Base-by-base conservation (phyloP, 2,797 vertebrate genomes). In the Hemitrygon akajei region DNA sequence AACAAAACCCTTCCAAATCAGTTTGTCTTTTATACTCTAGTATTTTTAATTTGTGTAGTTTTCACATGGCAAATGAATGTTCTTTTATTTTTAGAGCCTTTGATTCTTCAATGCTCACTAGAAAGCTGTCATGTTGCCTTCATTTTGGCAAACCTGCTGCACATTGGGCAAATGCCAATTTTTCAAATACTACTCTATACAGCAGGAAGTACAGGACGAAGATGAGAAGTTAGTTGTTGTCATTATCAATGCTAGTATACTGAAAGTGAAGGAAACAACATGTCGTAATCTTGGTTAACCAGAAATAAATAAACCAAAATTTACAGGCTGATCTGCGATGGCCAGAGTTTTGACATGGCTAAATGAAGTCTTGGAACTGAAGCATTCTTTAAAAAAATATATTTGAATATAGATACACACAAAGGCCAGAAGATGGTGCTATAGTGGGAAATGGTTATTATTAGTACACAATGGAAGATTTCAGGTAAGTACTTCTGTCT, bases 121-220 rank as follows among this genome's bases (percentile, higher is more conserved):
- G 86, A 89, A 34, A 37, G 86, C 86, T 89, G n/a, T 89, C 63
- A 66, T 69, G 60, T 69, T 69, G 86, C 69, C n/a, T 34, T 89
- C 63, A 37, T 66, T 20, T 69, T 69, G 18, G 60, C n/a, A 89
- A 63, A 20, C 66, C 63, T 89, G 63, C n/a, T 89, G 63, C 63
- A 34, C 34, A 2, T 89, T 89, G 86, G 60, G n/a, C 60, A 66
- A 37, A 69, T 22, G 63, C 86, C 63, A 89, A n/a, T 69, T 1
- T n/a, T 66, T 66, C 63, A 89, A 69, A 66, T 37, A 7, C n/a
- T 86, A 27, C 25, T 86, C n/a, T 27, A 20, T 2, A 22, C 60
- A 22, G 63, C n/a, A 37, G 60, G 63, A 22, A 69, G 18, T 89
- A n/a, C 30, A n/a, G 63, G 37, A 69, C 22, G n/a, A 20, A 0